Evolutionary conservation across 1,140 invertebrate genomes (phyloP).

Genomic region (Micrasema longulum): DNA sequence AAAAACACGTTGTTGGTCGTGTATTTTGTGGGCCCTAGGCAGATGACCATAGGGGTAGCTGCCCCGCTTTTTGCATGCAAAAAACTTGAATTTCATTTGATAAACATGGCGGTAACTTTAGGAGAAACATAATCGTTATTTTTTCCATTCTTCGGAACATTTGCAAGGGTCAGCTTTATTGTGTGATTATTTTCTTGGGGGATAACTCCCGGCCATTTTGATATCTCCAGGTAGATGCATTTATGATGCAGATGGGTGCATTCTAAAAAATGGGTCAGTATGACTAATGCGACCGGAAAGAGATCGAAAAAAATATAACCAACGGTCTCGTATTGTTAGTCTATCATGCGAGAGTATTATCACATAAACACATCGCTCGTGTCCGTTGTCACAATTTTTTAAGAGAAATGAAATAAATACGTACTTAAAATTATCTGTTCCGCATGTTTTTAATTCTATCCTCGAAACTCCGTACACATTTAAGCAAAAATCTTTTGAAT

Average conservation of each 20-base stretch:
- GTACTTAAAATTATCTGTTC: no score
- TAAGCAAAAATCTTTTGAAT: no score
- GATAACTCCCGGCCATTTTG: conserved; percentile 19
- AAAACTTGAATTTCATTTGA: conserved; percentile 35
- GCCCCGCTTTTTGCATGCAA: conserved; percentile 29
- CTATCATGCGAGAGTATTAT: conserved; percentile 27
- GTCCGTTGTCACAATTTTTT: conserved; percentile 33
- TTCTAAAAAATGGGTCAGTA: conserved; percentile 53
- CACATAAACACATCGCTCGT: conserved; percentile 34
- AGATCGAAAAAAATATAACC: conserved; percentile 42
- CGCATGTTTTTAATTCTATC: no score
- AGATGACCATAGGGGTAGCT: conserved; percentile 28
- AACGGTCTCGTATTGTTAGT: conserved; percentile 43
- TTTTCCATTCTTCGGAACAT: conserved; percentile 43
- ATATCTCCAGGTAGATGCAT: conserved; percentile 44
- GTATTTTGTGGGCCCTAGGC: conserved; percentile 23
- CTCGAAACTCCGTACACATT: no score
- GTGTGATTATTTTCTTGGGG: conserved; percentile 39
- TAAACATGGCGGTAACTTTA: conserved; percentile 46
- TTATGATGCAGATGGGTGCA: conserved; percentile 28
- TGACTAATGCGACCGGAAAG: conserved; percentile 51
- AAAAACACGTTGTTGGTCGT: conserved; percentile 31
- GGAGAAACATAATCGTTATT: conserved; percentile 42
- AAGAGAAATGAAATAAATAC: conserved; percentile 25
- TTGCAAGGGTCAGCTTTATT: conserved; percentile 45